Evolutionary conservation across 2,888 invertebrate genomes (phyloP).

Genomic region (Eristalis pertinax): DNA sequence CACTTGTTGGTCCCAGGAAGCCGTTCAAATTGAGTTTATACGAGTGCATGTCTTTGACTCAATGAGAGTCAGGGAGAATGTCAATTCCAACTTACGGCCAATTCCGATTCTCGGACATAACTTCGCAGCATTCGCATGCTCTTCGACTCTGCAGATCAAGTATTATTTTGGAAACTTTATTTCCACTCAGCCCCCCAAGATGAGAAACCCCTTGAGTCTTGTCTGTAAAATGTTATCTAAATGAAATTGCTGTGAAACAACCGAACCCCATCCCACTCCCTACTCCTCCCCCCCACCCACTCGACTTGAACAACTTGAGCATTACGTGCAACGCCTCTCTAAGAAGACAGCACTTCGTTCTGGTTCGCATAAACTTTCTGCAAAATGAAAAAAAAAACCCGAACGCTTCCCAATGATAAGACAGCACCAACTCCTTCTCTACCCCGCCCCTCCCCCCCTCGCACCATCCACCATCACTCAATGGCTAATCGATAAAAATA

Average conservation of each 20-base stretch:
- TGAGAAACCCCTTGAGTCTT: neutral
- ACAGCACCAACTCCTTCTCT: conserved; percentile 2
- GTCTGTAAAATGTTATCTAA: neutral
- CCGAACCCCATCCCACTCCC: neutral
- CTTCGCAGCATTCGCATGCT: neutral
- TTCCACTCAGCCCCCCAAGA: neutral
- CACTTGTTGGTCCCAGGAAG: too few relatives aligned
- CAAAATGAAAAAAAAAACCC: neutral
- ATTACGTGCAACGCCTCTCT: conserved; percentile 1
- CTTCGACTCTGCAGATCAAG: neutral
- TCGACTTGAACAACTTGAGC: neutral
- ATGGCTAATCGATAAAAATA: conserved; percentile 47
- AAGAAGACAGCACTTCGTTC: neutral
- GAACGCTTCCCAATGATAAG: conserved; percentile 12
- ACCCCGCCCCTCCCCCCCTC: neutral
- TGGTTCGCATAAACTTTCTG: neutral
- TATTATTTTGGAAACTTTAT: neutral
- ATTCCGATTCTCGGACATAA: neutral
- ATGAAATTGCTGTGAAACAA: neutral
- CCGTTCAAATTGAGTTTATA: too few relatives aligned
- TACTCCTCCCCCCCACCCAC: neutral
- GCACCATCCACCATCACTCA: neutral
- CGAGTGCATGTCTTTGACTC: neutral
- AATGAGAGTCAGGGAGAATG: neutral
- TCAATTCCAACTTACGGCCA: neutral